phyloP scores from a whole-genome alignment of 1,140 invertebrate species.

The Berghia stephanieae region DNA sequence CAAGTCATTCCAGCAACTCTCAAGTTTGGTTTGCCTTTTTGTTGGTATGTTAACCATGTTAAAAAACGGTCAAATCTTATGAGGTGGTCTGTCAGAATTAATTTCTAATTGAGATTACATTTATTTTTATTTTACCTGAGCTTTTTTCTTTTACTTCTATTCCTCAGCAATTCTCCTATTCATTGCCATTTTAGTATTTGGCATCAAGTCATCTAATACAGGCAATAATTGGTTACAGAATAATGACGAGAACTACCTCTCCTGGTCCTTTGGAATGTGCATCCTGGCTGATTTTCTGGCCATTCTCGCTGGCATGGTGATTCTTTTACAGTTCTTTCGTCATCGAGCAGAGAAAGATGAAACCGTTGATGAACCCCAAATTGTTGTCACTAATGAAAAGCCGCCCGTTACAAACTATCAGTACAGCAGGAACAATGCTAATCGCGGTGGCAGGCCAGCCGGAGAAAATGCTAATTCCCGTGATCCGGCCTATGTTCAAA shows the following conservation, averaged over 20 bases:
- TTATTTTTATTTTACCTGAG: too few relatives aligned
- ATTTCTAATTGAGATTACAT: too few relatives aligned
- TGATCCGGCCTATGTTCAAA: too few relatives aligned
- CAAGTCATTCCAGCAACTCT: too few relatives aligned
- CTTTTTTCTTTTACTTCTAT: constrained; percentile 1
- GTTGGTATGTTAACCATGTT: too few relatives aligned
- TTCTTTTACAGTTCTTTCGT: constrained; percentile 9
- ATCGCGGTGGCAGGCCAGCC: too few relatives aligned
- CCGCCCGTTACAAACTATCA: background rate
- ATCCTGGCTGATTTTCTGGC: constrained; percentile 20
- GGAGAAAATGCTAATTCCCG: too few relatives aligned
- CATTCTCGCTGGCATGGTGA: constrained; percentile 5
- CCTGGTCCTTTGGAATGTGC: constrained; percentile 31
- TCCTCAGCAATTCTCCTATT: constrained; percentile 2
- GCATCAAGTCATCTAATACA: constrained; percentile 16
- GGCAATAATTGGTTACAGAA: constrained; percentile 13
- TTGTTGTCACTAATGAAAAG: background rate
- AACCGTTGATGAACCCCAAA: background rate
- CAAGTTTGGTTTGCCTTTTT: too few relatives aligned
- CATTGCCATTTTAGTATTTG: constrained; percentile 26
- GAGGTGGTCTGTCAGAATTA: too few relatives aligned
- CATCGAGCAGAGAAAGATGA: background rate
- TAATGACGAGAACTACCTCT: constrained; percentile 30
- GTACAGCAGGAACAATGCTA: background rate
- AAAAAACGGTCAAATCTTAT: too few relatives aligned